Evolutionary conservation across 2,888 invertebrate species (phyloP).

Genomic region (Branchellion lobata): DNA sequence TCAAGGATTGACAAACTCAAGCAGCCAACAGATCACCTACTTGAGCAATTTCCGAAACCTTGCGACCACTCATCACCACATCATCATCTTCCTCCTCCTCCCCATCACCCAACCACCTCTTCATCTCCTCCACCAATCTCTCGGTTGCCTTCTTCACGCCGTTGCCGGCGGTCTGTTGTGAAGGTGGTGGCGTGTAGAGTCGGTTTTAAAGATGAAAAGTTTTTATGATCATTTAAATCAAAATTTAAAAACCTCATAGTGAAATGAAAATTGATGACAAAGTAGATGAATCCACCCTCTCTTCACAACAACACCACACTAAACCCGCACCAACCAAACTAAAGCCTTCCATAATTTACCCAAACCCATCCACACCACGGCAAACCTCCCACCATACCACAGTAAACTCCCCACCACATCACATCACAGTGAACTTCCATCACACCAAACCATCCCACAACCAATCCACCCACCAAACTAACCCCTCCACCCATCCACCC

Average conservation of each 20-base stretch:
- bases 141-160: slow-evolving; percentile 97
- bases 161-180: slow-evolving; percentile 74
- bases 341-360: too few species aligned
- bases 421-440: too few species aligned
- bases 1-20: too few species aligned
- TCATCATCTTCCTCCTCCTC: slow-evolving; percentile 74
- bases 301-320: too few species aligned
- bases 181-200: not conserved
- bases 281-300: too few species aligned
- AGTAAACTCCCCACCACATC: too few species aligned
- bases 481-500: not conserved
- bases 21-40: too few species aligned
- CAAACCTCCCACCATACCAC: too few species aligned
- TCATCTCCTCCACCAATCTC: slow-evolving; percentile 89
- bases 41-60: slow-evolving; percentile 95
- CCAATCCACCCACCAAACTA: too few species aligned
- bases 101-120: slow-evolving; percentile 88
- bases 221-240: not conserved
- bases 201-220: not conserved
- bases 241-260: not conserved
- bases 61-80: slow-evolving; percentile 82
- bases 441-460: too few species aligned
- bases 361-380: too few species aligned
- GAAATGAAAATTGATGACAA: not conserved
- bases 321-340: too few species aligned